A percentile compares a stretch with the other conserved stretches of the same genome.
Conservation (phyloP, 2,888 invertebrate species). For the Hirudinaria manillensis region DNA sequence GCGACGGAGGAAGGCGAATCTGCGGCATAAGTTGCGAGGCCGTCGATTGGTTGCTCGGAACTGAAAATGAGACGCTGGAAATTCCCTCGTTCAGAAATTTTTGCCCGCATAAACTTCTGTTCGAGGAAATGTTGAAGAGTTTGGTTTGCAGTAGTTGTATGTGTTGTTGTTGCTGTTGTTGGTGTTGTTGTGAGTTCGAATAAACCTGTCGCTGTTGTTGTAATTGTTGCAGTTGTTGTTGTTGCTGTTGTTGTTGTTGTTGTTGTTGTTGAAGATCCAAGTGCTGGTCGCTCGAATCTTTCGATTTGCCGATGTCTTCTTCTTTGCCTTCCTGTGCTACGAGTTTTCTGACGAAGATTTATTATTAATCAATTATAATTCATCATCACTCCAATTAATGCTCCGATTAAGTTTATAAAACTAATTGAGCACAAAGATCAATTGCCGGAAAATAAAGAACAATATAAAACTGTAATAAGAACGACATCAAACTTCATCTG, state of each 20-base stretch:
- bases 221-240: not conserved
- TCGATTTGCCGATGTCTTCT: constrained; percentile 1
- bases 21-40: not conserved
- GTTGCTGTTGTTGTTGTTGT: constrained; percentile 22
- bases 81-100: constrained; percentile 3
- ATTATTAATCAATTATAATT: too few species aligned
- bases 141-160: not conserved
- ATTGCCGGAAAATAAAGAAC: too few species aligned
- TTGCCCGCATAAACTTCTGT: not conserved
- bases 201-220: not conserved
- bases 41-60: not conserved
- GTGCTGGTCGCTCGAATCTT: not conserved
- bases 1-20: not conserved
- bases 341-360: constrained; percentile 2
- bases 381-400: too few species aligned
- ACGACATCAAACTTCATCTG: too few species aligned
- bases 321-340: constrained; percentile 19
- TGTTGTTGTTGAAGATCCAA: not conserved
- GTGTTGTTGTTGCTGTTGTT: constrained; percentile 5
- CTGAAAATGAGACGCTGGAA: constrained; percentile 8
- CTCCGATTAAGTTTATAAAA: too few species aligned
- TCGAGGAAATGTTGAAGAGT: not conserved
- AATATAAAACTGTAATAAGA: too few species aligned
- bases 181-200: not conserved
- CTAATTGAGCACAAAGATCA: too few species aligned